Percentiles rank a stretch among this genome's conserved stretches.
Conservation (phyloP, 1,140 invertebrate genomes). For the Drosophila grimshawi region DNA sequence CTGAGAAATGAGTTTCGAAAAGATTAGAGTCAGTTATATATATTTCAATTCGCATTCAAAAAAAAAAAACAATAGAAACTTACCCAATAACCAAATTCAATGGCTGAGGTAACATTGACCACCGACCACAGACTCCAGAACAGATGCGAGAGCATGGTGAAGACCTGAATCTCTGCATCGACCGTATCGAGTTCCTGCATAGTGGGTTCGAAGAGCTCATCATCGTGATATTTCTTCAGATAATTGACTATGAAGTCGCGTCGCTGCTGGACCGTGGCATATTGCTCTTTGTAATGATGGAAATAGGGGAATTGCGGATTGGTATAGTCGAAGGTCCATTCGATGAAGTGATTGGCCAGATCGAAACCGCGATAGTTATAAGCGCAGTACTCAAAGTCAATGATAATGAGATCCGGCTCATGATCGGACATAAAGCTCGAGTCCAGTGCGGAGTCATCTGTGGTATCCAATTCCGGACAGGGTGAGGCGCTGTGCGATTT, state of each 20-base stretch:
- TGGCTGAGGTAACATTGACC: constrained; percentile 93
- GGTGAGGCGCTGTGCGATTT: constrained; percentile 54
- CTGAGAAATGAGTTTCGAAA: constrained; percentile 28
- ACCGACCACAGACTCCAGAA: constrained; percentile 97
- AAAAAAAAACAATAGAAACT: constrained; percentile 70
- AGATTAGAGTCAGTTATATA: background rate
- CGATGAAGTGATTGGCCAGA: constrained; percentile 97
- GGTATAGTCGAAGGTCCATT: constrained; percentile 97
- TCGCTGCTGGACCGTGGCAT: constrained; percentile 91
- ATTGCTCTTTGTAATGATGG: constrained; percentile 87
- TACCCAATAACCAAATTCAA: constrained; percentile 98
- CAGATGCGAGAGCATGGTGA: constrained; percentile 94
- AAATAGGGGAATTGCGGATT: constrained; percentile 92
- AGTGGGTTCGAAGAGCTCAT: constrained; percentile 64
- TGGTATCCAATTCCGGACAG: constrained; percentile 65
- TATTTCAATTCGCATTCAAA: background rate
- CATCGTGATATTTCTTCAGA: constrained; percentile 65
- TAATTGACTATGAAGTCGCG: constrained; percentile 73
- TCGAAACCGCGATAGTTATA: constrained; percentile 98
- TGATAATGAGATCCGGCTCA: constrained; percentile 90
- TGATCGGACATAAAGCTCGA: constrained; percentile 71
- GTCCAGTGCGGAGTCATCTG: constrained; percentile 71
- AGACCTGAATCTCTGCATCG: constrained; percentile 90
- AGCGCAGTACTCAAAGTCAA: constrained; percentile 97
- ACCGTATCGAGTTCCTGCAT: constrained; percentile 61